Base-by-base conservation (phyloP, 2,888 invertebrate species). In the Dryobota labecula region DNA sequence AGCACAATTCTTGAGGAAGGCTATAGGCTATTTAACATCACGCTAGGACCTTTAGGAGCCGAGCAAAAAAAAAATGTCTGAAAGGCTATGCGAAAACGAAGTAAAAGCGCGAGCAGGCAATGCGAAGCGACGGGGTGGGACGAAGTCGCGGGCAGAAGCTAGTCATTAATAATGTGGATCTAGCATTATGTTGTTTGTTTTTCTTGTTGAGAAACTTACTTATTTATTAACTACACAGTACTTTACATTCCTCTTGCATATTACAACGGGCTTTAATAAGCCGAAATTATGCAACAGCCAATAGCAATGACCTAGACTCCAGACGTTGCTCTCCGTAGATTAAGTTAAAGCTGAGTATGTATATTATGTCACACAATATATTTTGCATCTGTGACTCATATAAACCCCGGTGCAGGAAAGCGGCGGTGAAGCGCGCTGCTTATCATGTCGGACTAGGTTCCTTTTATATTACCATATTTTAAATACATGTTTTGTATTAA, bases 351-450 rank as follows among this genome's bases (percentile, higher is more conserved):
- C 18, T 1, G 8, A 3, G 27, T 38, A 18, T 47, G 8, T 64
- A 60, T 60, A 56, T 67, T 67, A 80, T 64, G 64, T 60, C 61
- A 61, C 41, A 64, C 20, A 51, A 53, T 41, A 36, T 30, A 47
- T 24, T 33, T 47, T 53, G 47, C 54, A 60, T 63, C 49, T 73
- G 60, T 78, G 67, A 80, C 58, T 74, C 60, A 62, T 78, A 51
- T 73, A 53, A 70, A 56, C 49, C 49, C 27, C 9, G 11, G 45
- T 73, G 70, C 73, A 80, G 38, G 33, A 76, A 20, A 63, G 47
- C 45, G 38, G 11, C 45, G 11, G 38, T 70, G 72, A 69, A 66
- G 71, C 69, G 70, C 72, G 56, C 20, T 33, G n/a, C n/a, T n/a
- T n/a, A n/a, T n/a, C n/a, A n/a, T n/a, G 18, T 27, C 5, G 5